Base-by-base conservation (phyloP, 2,888 invertebrate genomes). In the Torymus texanus region DNA sequence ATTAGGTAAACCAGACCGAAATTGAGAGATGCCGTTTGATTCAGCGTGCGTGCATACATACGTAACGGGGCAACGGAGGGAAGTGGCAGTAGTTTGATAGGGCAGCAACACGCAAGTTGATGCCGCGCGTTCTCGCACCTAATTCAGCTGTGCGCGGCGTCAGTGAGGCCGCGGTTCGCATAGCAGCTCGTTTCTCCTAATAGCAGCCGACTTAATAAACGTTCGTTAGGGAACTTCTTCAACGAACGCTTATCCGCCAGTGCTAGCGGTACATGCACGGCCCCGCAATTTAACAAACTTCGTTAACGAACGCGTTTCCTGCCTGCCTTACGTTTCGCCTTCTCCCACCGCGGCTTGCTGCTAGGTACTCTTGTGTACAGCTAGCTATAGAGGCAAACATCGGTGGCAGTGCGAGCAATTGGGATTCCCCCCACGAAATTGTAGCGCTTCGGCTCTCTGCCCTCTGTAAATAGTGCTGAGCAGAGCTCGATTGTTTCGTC, bases 161-260 rank as follows among this genome's bases (percentile, higher is more conserved):
- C 29, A 29, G 29, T 5, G 29, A 29, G 29, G 2, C 29, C 29
- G 29, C 29, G 29, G 29, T 29, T 29, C 5, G 29, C 29, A 29
- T 29, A 29, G 29, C 29, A 29, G 29, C 29, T 29, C 29, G 29
- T 5, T 29, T 29, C 29, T 29, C 29, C 29, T 29, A 29, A 29
- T 29, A 63, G 50, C 56, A 24, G 50, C 62, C 63, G 70, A 79
- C 79, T 81, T 78, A 76, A 81, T 79, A 81, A 79, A 81, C 76
- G 76, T 75, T 81, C 73, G 81, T 81, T 81, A 77, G 73, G 67
- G 78, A 78, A 81, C 75, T 81, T 79, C 73, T 76, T 68, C 5
- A 29, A 29, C 29, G 68, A 75, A 59, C 62, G 67, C 72, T 76
- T 67, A 66, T 76, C 67, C 67, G 55, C 41, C 51, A 10, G 0